Evolutionary conservation across 2,797 vertebrate species (phyloP), one percentile per base, ranked within the genome.

Genomic region (Characodon lateralis): DNA sequence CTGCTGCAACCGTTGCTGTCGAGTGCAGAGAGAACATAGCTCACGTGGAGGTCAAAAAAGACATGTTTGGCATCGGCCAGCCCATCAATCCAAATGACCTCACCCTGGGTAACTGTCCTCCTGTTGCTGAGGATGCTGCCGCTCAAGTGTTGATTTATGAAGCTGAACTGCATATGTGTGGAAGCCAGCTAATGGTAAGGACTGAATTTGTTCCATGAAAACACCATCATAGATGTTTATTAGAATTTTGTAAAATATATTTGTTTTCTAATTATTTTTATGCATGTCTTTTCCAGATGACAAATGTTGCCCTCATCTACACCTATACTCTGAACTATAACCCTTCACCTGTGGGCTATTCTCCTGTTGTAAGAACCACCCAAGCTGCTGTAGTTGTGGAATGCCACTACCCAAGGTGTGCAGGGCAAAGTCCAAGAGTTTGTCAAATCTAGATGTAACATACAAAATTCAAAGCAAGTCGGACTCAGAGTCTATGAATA

Each of bases 381-480:
- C 35, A 55, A 6, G 88, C 84, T 73, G 85, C 81, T 53, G 86
- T 95, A 3, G 56, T 81, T 75, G 88, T 93, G 63, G 89, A 95
- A 78, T 96, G 94, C 81, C 89, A 93, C 85, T 95, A 96, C 77
- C 89, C 83, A 84, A 94, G 95, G 95, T 96, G 70, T 46, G 79
- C 82, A 53, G 28, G 10, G 61, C 6, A 56, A 43, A 59, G 5
- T n/a, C 31, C 55, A 56, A 39, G 35, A 66, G 20, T 39, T 66
- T 68, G 10, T 12, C 5, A 43, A 66, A 39, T 24, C 9, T 22
- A 13, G 20, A 43, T 65, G 35, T 14, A 68, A 41, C 31, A 66
- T 69, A 46, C 43, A 46, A 70, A 13, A 6, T 70, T 35, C 35
- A 35, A 35, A 35, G n/a, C 26, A 26, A 46, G 46, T 13, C 26